Evolutionary conservation across 2,888 invertebrate genomes (phyloP).

Genomic region (Drosophila histrio): DNA sequence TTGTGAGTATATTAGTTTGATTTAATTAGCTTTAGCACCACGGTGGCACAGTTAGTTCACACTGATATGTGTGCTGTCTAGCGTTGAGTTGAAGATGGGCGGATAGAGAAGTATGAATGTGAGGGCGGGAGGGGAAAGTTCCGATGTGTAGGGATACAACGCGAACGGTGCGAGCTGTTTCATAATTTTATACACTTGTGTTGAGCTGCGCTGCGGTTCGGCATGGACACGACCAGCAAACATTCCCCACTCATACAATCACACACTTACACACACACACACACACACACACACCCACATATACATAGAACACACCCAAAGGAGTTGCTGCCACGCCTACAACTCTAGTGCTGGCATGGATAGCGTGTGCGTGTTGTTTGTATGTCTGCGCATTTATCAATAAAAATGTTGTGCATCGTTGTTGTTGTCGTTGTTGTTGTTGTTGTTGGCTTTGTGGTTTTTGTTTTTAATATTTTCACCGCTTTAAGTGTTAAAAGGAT

Average conservation of each 20-base stretch:
- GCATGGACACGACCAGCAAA: conserved; percentile 66
- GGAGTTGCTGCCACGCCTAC: conserved; percentile 19
- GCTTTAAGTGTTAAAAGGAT: conserved; percentile 81
- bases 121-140: conserved; percentile 8
- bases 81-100: background rate
- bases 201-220: conserved; percentile 69
- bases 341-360: conserved; percentile 1
- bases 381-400: conserved; percentile 79
- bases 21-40: background rate
- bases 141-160: conserved; percentile 36
- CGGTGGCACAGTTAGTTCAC: conserved; percentile 11
- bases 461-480: conserved; percentile 77
- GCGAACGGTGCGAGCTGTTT: conserved; percentile 70
- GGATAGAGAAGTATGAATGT: background rate
- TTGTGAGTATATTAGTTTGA: background rate
- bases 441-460: conserved; percentile 79
- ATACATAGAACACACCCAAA: conserved; percentile 9
- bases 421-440: conserved; percentile 57
- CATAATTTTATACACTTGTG: conserved; percentile 81
- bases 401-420: conserved; percentile 70
- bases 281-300: conserved; percentile 7
- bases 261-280: conserved; percentile 11
- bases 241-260: conserved; percentile 22
- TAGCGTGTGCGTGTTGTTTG: conserved; percentile 34
- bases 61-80: conserved; percentile 18